A percentile compares a stretch with the other conserved stretches of the same genome.
Evolutionary conservation across 35 echinoderm and acorn worm genomes (phyloP).

Genomic region (Stichopus chloronotus): DNA sequence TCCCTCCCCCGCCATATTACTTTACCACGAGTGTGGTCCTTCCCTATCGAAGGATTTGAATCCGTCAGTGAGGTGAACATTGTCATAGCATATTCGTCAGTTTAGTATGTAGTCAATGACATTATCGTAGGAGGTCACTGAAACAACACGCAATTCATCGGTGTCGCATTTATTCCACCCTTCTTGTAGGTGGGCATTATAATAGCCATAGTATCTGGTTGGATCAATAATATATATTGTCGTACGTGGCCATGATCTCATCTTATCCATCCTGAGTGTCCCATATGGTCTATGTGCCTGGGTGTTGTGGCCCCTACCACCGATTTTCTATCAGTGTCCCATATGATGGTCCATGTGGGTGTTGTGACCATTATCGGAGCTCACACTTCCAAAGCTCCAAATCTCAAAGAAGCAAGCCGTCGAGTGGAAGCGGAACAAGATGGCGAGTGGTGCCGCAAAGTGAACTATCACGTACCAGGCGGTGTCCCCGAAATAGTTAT

Average conservation of each 20-base stretch:
- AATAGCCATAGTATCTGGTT: too few relatives aligned
- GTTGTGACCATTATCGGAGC: neutral
- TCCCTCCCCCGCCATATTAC: neutral
- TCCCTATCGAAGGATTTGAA: neutral
- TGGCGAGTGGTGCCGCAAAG: conserved; percentile 86
- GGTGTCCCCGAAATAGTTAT: conserved; percentile 87
- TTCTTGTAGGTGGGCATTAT: too few relatives aligned
- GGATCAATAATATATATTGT: too few relatives aligned
- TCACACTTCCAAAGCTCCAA: conserved; percentile 79
- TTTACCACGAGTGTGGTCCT: neutral
- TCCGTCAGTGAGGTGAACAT: neutral
- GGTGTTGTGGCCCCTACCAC: neutral
- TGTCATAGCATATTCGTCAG: neutral
- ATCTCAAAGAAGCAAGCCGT: conserved; percentile 96
- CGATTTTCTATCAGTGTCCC: neutral
- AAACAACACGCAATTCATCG: too few relatives aligned
- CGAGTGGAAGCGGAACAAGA: conserved; percentile 96
- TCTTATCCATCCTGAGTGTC: too few relatives aligned
- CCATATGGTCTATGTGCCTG: too few relatives aligned
- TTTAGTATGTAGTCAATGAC: neutral
- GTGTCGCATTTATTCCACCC: too few relatives aligned
- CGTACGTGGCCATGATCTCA: too few relatives aligned
- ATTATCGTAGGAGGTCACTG: neutral
- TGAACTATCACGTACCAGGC: conserved; percentile 97
- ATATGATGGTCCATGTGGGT: conserved; percentile 19